Conservation (phyloP, 2,888 invertebrate species). For the Vannuccia rotundouncinata region DNA sequence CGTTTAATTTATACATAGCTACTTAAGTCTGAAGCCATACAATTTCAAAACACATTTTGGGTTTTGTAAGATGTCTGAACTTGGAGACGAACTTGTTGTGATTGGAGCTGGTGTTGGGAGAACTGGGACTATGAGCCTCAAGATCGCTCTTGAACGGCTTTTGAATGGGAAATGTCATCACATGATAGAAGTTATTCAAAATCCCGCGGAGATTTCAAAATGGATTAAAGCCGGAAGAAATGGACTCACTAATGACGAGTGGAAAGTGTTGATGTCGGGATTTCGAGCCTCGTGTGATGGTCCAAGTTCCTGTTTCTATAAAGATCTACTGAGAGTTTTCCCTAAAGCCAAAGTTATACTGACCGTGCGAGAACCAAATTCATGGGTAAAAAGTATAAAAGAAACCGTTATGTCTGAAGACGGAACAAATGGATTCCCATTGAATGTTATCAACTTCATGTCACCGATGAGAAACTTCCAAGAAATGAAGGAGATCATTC, state of each 20-base stretch:
- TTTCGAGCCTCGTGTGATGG: slow-evolving; percentile 29
- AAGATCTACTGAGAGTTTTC: slow-evolving; percentile 37
- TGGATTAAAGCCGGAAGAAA: not conserved
- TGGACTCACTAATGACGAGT: not conserved
- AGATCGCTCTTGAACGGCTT: slow-evolving; percentile 32
- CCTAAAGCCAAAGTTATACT: slow-evolving; percentile 39
- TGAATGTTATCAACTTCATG: not conserved
- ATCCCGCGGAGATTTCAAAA: too few species aligned
- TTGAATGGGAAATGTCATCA: slow-evolving; percentile 31
- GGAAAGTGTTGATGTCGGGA: not conserved
- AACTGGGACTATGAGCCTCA: slow-evolving; percentile 35
- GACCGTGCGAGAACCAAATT: slow-evolving; percentile 31
- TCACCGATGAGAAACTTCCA: not conserved
- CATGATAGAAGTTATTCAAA: slow-evolving; percentile 33
- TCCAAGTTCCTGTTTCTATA: slow-evolving; percentile 33
- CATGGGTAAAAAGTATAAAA: slow-evolving; percentile 30
- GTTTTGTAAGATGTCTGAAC: too few species aligned
- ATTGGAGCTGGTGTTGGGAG: slow-evolving; percentile 36
- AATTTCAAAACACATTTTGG: too few species aligned
- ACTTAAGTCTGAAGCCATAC: too few species aligned
- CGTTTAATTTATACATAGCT: too few species aligned
- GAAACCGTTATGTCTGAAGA: too few species aligned
- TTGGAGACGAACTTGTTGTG: too few species aligned
- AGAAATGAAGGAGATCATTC: not conserved
- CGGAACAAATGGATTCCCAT: too few species aligned